A percentile compares a stretch with the other conserved stretches of the same genome.
Evolutionary conservation across 2,888 invertebrate genomes (phyloP).

Genomic region (Netelia melanura): DNA sequence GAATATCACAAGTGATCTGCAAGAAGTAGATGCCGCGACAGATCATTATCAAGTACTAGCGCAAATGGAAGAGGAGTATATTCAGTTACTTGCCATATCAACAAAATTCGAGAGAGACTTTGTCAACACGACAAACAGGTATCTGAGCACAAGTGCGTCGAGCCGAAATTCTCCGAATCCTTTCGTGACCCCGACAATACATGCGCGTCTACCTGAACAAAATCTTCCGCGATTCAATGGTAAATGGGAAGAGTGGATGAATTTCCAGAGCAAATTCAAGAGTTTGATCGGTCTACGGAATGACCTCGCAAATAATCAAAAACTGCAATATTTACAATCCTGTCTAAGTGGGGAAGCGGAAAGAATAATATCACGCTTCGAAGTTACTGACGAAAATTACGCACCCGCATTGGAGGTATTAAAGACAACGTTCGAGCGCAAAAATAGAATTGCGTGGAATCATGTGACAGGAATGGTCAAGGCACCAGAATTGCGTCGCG

Average conservation of each 20-base stretch:
- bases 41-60: too few species aligned
- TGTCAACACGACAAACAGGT: too few species aligned
- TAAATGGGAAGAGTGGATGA: not conserved
- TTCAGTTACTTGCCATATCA: too few species aligned
- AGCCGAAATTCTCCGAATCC: not conserved
- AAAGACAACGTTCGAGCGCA: conserved; percentile 17
- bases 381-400: conserved; percentile 14
- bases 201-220: conserved; percentile 4
- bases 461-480: conserved; percentile 3
- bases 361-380: conserved; percentile 10
- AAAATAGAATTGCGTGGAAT: not conserved
- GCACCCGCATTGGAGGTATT: not conserved
- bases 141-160: too few species aligned
- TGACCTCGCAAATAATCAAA: conserved; percentile 2
- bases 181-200: not conserved
- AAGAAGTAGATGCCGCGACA: too few species aligned
- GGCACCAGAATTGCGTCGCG: not conserved
- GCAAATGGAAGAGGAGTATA: too few species aligned
- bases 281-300: not conserved
- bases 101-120: too few species aligned
- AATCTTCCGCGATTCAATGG: not conserved
- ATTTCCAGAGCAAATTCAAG: conserved; percentile 4
- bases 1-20: too few species aligned
- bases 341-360: conserved; percentile 27
- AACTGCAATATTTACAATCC: conserved; percentile 22